Conservation (phyloP, 2,888 invertebrate genomes). For the Spisula solida region DNA sequence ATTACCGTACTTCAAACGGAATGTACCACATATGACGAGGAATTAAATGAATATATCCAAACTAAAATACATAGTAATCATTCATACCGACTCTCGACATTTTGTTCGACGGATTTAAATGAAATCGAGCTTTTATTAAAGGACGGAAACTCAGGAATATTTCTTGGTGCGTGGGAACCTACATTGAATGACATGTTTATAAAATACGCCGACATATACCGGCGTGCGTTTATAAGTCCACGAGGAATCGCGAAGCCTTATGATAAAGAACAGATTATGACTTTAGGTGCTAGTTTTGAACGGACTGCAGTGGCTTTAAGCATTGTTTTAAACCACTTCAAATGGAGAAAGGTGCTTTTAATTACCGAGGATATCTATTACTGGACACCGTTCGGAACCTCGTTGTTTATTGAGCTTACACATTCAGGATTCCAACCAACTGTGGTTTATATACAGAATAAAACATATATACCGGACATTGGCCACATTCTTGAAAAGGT, state of each 20-base stretch:
- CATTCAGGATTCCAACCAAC: constrained; percentile 37
- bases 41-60: background rate
- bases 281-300: constrained; percentile 58
- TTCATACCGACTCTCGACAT: background rate
- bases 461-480: background rate
- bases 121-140: constrained; percentile 8
- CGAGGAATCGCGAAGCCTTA: constrained; percentile 8
- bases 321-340: constrained; percentile 55
- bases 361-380: constrained; percentile 30
- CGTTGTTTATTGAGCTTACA: constrained; percentile 33
- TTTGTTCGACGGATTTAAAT: constrained; percentile 14
- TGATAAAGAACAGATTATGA: constrained; percentile 26
- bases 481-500: background rate
- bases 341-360: constrained; percentile 51
- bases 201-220: constrained; percentile 28
- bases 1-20: background rate
- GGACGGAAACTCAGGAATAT: constrained; percentile 3
- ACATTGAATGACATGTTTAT: background rate
- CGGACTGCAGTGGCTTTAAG: constrained; percentile 44
- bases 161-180: constrained; percentile 27
- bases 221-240: constrained; percentile 16
- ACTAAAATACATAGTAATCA: constrained; percentile 4
- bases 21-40: background rate
- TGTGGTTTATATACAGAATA: background rate
- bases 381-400: constrained; percentile 13